These are phyloP conservation scores for Frankliniella fusca DNA, from an alignment of 2,888 invertebrate genomes.

Conservation along the genomic window DNA sequence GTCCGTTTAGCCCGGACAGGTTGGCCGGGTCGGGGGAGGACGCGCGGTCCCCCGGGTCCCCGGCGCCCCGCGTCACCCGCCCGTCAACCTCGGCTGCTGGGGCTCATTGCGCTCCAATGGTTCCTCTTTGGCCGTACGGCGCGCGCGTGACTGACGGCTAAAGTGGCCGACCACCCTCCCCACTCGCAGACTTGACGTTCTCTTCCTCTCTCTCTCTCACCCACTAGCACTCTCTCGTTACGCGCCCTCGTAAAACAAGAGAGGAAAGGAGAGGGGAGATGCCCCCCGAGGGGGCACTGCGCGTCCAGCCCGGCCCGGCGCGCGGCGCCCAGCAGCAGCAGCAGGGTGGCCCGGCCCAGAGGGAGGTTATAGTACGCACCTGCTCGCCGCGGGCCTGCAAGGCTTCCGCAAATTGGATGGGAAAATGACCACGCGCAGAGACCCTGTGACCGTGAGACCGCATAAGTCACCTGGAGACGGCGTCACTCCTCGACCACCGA, in stretches of 20 bases:
- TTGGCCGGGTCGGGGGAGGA: too few species aligned
- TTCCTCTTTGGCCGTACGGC: background rate
- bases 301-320: too few species aligned
- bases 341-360: too few species aligned
- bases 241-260: background rate
- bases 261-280: too few species aligned
- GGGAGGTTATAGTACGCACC: too few species aligned
- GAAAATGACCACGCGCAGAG: background rate
- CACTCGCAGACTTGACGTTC: background rate
- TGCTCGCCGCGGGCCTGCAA: background rate
- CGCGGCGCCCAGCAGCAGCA: too few species aligned
- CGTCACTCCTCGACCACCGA: too few species aligned
- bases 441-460: too few species aligned
- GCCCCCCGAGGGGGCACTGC: background rate
- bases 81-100: too few species aligned
- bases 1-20: too few species aligned
- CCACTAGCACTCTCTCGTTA: background rate
- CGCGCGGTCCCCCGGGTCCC: background rate
- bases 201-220: background rate
- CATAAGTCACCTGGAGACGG: too few species aligned
- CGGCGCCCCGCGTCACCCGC: background rate
- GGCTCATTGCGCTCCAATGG: too few species aligned
- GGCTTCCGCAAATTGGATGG: background rate
- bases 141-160: background rate
- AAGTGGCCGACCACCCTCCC: background rate